Base-by-base conservation (phyloP, 2,888 invertebrate genomes). In the Drosophila pullipes region DNA sequence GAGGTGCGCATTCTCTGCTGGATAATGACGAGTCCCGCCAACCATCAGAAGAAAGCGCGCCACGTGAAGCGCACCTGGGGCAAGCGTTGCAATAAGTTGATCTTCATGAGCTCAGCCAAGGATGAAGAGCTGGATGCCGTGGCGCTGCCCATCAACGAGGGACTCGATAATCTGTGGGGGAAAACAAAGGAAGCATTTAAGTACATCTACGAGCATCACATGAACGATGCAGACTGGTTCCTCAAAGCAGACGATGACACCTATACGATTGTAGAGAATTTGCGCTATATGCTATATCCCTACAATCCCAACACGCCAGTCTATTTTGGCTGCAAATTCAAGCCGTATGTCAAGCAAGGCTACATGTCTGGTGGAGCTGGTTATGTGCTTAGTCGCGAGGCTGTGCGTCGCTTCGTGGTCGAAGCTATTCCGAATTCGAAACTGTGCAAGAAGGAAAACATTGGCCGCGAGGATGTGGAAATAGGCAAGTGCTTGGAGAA, bases 401-500 rank as follows among this genome's bases (percentile, higher is more conserved):
- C 44, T 22, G 28, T 69, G n/a, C 70, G 69, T 7, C 52, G 69
- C n/a, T 69, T 69, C 11, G 69, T 69, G 16, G 59, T 53, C 0
- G 44, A 69, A 16, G 69, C 35, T 13, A 16, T 69, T 52, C 52
- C 52, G 7, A 30, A 61, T 39, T 52, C 61, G 9, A 52, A 52
- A 3, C 5, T 52, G 4, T 61, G 52, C 28, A 2, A 16, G 13
- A 4, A n/a, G 0, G 22, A 16, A 5, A 11, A 16, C 22, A n/a
- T 6, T 35, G 30, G 22, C 7, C 10, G 7, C 3, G 61, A 61
- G 18, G 61, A 61, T n/a, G 16, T 31, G 10, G 37, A 61, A 39
- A 16, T 92, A 31, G 99, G 98, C 0, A 84, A 95, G 60, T 92
- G 99, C 91, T 93, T 99, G 87, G 96, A 96, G 89, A 96, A 95